Evolutionary conservation across 2,888 invertebrate genomes (phyloP), one percentile per base, ranked within the genome.

Genomic region (Trichogramma evanescens): DNA sequence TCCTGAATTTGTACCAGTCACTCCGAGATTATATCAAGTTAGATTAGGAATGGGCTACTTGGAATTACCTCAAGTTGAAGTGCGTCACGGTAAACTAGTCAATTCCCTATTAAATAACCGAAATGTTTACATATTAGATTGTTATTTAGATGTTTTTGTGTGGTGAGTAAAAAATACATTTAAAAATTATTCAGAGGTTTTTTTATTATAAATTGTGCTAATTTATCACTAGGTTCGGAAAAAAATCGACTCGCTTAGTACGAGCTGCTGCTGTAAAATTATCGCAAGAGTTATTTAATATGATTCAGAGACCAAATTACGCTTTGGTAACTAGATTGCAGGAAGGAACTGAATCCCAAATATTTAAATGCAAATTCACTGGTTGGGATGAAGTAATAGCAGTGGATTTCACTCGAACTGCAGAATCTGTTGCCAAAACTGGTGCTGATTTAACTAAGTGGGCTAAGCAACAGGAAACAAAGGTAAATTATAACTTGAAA

Each of bases 351-450:
- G 93, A 93, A 76, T 87, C 89, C 7, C 92, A 89, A 85, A 87
- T 97, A 67, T 99, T 99, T 80, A 97, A 98, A 79, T 91, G 92
- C 1, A 97, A 98, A 80, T 99, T 99, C 80, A 80, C 86, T 52
- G 96, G 95, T 6, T 99, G 99, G 99, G 97, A 99, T 75, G 98
- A 99, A 79, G 95, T 99, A 13, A 94, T 99, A 70, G 96, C 95
- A 0, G 98, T 98, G 6, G 99, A 99, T 81, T 99, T 95, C 79
- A 99, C 99, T 0, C 86, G 98, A 66, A 98, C 98, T 0, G 97
- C 97, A 0, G 96, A 95, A 75, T 97, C 97, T 0, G 97, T 99
- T 1, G 91, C 91, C 46, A 88, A 94, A 72, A 94, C 98, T 10
- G 99, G 99, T 9, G 96, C 95, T 0, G 96, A 99, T 81, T 83